phyloP scores from a whole-genome alignment of 2,888 invertebrate genomes.

The Pyrrhosoma nymphula region DNA sequence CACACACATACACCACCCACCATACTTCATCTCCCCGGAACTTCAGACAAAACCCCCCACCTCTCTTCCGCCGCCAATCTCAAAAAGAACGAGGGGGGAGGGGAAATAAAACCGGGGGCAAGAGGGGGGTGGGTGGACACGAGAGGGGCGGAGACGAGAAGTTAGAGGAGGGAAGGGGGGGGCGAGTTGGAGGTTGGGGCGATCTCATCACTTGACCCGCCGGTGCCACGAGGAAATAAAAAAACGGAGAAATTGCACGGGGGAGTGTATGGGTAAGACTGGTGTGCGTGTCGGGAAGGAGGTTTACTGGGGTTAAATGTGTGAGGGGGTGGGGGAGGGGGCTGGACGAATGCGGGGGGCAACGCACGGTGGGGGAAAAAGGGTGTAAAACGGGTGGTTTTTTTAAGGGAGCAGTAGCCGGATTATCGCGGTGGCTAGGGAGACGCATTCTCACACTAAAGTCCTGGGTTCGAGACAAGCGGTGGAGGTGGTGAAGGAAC shows the following conservation, averaged over 20 bases:
- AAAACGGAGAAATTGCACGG: conserved; percentile 37
- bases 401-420: too few relatives aligned
- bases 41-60: neutral
- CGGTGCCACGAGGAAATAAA: conserved; percentile 34
- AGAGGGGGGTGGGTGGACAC: neutral
- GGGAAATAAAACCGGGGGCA: neutral
- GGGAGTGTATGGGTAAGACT: too few relatives aligned
- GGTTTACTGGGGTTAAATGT: neutral
- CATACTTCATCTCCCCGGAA: neutral
- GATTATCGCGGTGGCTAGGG: too few relatives aligned
- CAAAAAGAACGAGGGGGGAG: neutral
- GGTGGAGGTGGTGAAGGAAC: too few relatives aligned
- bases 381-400: neutral
- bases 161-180: too few relatives aligned
- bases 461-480: too few relatives aligned
- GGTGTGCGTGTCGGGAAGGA: neutral
- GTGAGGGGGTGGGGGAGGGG: neutral
- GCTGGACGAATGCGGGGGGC: too few relatives aligned
- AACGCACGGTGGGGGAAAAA: neutral
- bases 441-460: too few relatives aligned
- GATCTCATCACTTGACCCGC: conserved; percentile 62
- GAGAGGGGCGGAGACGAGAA: neutral
- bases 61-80: conserved; percentile 3
- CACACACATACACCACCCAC: neutral
- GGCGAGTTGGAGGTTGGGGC: neutral